phyloP scores from a whole-genome alignment of 1,140 invertebrate genomes.

The Pararge aegeria region DNA sequence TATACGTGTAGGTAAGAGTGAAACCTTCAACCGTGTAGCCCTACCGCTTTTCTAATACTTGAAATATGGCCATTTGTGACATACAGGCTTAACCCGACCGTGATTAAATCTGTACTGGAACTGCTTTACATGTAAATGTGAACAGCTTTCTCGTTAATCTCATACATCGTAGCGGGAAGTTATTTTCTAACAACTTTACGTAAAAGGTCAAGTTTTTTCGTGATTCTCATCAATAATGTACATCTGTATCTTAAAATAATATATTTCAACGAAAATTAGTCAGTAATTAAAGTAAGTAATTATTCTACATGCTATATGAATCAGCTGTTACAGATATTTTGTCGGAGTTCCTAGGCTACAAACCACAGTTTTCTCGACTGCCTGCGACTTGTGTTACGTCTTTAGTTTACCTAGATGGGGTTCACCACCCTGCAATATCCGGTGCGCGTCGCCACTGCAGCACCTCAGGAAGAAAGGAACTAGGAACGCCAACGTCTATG shows the following conservation, averaged over 20 bases:
- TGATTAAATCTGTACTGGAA: conserved; percentile 30
- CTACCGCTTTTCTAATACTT: conserved; percentile 50
- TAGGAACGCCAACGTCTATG: too few species aligned
- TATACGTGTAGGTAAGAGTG: conserved; percentile 46
- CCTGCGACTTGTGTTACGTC: too few species aligned
- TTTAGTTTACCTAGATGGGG: too few species aligned
- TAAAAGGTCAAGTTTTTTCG: conserved; percentile 3
- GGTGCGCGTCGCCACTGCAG: too few species aligned
- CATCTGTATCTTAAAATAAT: not conserved
- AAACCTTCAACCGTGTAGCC: conserved; percentile 58
- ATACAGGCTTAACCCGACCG: conserved; percentile 44
- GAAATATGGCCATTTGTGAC: conserved; percentile 38
- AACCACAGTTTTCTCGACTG: too few species aligned
- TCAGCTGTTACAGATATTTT: too few species aligned
- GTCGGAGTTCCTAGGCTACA: too few species aligned
- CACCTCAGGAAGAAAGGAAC: too few species aligned
- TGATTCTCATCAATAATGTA: not conserved
- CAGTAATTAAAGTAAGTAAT: too few species aligned
- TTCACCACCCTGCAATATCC: too few species aligned
- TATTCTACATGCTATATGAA: too few species aligned
- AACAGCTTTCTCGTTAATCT: conserved; percentile 36
- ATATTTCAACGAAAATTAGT: too few species aligned
- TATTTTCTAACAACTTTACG: conserved; percentile 29
- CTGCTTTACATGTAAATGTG: conserved; percentile 27
- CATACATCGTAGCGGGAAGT: conserved; percentile 1